phyloP scores from a whole-genome alignment of 2,113 vertebrate genomes.

The Peromyscus maniculatus region DNA sequence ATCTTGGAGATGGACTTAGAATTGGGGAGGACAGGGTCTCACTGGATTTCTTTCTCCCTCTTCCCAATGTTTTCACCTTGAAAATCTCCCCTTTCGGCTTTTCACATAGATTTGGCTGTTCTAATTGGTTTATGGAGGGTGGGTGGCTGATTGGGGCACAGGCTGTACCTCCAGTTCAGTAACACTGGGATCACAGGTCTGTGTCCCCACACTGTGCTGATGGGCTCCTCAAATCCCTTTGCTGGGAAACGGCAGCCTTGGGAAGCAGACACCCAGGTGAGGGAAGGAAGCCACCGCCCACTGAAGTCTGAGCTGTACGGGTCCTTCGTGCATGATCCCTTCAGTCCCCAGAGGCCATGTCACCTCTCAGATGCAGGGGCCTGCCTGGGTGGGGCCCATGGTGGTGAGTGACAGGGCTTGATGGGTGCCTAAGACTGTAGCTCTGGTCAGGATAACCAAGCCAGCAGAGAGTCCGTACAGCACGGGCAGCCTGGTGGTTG shows the following conservation, averaged over 20 bases:
- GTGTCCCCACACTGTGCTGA: background rate
- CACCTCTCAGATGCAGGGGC: background rate
- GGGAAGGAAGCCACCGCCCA: background rate
- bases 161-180: background rate
- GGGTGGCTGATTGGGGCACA: background rate
- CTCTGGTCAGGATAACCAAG: background rate
- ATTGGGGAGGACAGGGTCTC: background rate
- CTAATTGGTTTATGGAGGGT: background rate
- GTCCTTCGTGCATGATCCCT: accelerated
- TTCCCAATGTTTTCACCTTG: background rate
- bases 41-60: background rate
- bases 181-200: background rate
- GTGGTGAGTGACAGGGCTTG: background rate
- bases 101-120: background rate
- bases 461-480: background rate
- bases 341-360: background rate
- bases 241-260: background rate
- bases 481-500: background rate
- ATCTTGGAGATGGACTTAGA: background rate
- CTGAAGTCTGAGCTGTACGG: background rate
- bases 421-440: background rate
- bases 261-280: background rate
- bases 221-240: background rate
- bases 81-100: background rate
- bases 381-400: background rate